A percentile compares a stretch with the other conserved stretches of the same genome.
Evolutionary conservation across 2,113 vertebrate genomes (phyloP).

Genomic region (Microtus oregoni): DNA sequence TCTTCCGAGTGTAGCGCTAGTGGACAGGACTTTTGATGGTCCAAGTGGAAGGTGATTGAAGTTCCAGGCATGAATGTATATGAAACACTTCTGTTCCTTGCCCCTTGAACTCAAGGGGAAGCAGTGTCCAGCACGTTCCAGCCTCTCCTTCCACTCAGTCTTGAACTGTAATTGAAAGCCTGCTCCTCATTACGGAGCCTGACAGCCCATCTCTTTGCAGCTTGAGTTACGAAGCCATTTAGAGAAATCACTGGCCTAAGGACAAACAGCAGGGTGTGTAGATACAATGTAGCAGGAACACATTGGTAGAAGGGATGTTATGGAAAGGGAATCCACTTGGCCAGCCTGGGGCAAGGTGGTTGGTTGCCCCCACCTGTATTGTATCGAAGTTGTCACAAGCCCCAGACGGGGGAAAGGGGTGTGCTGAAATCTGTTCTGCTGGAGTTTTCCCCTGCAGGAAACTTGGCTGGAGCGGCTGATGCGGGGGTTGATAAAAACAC

Average conservation of each 20-base stretch:
- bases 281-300: neutral
- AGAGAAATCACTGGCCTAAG: constrained; percentile 7
- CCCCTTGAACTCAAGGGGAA: constrained; percentile 52
- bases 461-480: neutral
- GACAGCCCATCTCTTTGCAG: constrained; percentile 2
- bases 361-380: neutral
- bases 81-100: constrained; percentile 63
- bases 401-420: rapidly evolving
- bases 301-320: neutral
- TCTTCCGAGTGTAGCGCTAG: neutral
- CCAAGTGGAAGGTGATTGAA: constrained; percentile 17
- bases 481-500: rapidly evolving
- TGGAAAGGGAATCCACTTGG: neutral
- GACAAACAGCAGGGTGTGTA: neutral
- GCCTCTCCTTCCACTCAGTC: constrained; percentile 3
- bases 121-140: neutral
- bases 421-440: neutral
- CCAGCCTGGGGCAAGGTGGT: neutral
- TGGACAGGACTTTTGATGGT: neutral
- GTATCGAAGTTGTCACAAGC: rapidly evolving
- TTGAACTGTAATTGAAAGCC: constrained; percentile 44
- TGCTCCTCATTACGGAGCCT: constrained; percentile 35
- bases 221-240: constrained; percentile 17
- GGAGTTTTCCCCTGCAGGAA: neutral
- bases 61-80: constrained; percentile 6